Base-by-base conservation (phyloP, 2,888 invertebrate genomes). In the Theodoxus fluviatilis region DNA sequence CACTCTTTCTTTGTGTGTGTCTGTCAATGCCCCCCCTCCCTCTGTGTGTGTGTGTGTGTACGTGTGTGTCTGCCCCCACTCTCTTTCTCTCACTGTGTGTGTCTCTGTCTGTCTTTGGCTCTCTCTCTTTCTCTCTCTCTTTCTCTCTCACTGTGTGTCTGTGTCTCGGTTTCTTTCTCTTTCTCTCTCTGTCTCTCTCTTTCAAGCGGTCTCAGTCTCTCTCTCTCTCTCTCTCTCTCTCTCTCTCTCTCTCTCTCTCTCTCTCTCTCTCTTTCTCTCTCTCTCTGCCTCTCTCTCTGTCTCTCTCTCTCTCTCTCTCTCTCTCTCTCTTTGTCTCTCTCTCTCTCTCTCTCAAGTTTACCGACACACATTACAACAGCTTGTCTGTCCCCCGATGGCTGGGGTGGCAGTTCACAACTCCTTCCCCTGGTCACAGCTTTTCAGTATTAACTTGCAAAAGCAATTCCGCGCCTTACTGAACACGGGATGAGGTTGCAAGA, bases 171-270 rank as follows among this genome's bases (percentile, higher is more conserved):
- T 43, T 9, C 18, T 9, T 43, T 9, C 12, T 15, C 18, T 15
- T 43, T 15, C 43, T 43, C 43, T 43, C 43, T 43, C 43, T 43
- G 12, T 43, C 43, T 43, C 43, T 15, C 43, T 15, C 18, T 15
- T 15, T 43, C 43, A 15, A 15, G 9, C 43, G 43, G 18, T 43
- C 43, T 43, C 43, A 43, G 12, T 43, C 43, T 43, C 43, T 43
- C 43, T 43, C 43, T 43, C 43, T 43, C 43, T 43, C 43, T 43
- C 43, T 43, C 43, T 15, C 18, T 15, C 18, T 43, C 43, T 43
- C 43, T 43, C 43, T 43, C 43, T 43, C 43, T 43, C 43, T 43
- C 43, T 43, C 43, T 43, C 43, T 43, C 43, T 43, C 43, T 43
- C 43, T 43, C 43, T 43, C 43, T 43, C 43, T 43, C 43, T 43